Evolutionary conservation across 2,797 vertebrate species (phyloP).

Genomic region (Triplophysa bombifrons): DNA sequence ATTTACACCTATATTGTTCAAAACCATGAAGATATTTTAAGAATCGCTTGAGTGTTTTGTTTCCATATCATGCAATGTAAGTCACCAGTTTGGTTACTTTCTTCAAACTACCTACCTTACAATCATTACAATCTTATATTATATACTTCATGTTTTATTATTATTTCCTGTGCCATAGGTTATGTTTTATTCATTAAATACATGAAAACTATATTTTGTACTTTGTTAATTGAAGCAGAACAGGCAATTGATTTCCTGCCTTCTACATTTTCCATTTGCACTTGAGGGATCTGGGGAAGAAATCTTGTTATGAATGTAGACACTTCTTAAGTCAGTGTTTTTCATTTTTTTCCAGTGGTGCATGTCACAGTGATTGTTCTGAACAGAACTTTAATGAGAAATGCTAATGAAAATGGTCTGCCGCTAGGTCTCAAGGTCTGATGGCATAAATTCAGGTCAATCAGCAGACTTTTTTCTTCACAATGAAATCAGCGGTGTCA

Average conservation of each 20-base stretch:
- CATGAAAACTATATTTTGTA: constrained; percentile 28
- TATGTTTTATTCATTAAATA: constrained; percentile 29
- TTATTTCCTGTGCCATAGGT: constrained; percentile 2
- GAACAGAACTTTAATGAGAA: constrained; percentile 43
- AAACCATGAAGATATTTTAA: constrained; percentile 6
- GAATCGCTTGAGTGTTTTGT: neutral
- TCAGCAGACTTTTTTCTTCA: neutral
- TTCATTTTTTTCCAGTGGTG: neutral
- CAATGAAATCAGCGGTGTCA: constrained; percentile 35
- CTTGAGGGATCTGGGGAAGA: neutral
- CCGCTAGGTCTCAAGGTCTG: neutral
- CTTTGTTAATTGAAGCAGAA: constrained; percentile 40
- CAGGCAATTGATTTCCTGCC: constrained; percentile 20
- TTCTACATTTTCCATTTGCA: neutral
- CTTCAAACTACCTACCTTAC: too few species aligned
- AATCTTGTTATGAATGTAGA: constrained; percentile 28
- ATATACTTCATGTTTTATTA: too few species aligned
- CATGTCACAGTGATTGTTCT: constrained; percentile 25
- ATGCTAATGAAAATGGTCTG: constrained; percentile 46
- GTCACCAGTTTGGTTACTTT: too few species aligned
- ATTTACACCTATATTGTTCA: too few species aligned
- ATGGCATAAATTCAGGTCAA: constrained; percentile 8
- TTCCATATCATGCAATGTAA: too few species aligned
- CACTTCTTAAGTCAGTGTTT: constrained; percentile 3
- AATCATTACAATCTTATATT: too few species aligned